Percentiles rank a stretch among this genome's conserved stretches.
phyloP scores from a whole-genome alignment of 2,113 vertebrate genomes.

The Himantopus leucocephalus region DNA sequence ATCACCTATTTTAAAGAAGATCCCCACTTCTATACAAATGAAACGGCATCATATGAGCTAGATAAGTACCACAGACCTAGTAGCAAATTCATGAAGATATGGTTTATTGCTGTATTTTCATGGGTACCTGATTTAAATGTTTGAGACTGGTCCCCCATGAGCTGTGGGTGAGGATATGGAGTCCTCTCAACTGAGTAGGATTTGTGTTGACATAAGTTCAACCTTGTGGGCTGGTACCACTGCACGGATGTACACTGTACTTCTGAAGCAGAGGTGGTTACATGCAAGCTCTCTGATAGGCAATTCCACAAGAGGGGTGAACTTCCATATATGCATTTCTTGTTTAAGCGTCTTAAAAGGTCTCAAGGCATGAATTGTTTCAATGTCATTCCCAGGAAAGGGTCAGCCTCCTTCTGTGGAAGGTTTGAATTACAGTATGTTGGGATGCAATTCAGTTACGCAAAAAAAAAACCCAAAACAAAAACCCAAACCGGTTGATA shows the following conservation, averaged over 20 bases:
- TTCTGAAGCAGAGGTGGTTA: neutral
- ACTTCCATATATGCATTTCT: neutral
- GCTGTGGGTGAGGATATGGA: neutral
- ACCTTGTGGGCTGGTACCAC: neutral
- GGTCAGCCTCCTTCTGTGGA: neutral
- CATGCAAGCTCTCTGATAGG: rapidly evolving
- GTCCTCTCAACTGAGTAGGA: neutral
- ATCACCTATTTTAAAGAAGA: neutral
- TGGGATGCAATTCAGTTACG: neutral
- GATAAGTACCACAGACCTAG: neutral
- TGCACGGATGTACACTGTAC: rapidly evolving
- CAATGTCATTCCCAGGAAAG: neutral
- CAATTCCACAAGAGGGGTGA: neutral
- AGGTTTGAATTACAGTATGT: neutral
- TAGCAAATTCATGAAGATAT: neutral
- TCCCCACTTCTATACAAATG: neutral
- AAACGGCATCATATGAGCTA: neutral
- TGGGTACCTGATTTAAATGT: neutral
- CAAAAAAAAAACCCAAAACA: neutral
- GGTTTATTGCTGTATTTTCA: neutral
- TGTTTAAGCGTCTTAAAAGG: neutral
- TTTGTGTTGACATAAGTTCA: neutral
- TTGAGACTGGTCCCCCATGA: neutral
- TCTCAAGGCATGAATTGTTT: neutral
- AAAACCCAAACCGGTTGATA: neutral